Evolutionary conservation across 2,113 vertebrate species (phyloP).

Genomic region (Promerops cafer): DNA sequence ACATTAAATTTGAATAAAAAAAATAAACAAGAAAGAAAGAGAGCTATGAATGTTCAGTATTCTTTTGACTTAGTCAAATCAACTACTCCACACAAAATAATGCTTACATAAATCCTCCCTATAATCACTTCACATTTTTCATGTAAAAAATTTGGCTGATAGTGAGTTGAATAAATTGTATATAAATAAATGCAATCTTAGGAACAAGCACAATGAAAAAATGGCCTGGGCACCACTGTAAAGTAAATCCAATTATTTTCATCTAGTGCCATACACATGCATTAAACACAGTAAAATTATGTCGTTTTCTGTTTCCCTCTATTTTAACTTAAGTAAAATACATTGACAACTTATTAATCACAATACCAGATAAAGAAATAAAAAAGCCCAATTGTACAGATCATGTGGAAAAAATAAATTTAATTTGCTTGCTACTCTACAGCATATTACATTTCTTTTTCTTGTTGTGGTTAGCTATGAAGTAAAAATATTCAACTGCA

Average conservation of each 20-base stretch:
- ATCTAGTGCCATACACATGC: neutral
- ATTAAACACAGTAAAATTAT: neutral
- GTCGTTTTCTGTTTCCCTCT: neutral
- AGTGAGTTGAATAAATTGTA: neutral
- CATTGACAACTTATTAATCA: neutral
- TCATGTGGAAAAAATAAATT: neutral
- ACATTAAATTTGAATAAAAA: neutral
- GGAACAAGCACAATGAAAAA: neutral
- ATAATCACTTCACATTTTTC: neutral
- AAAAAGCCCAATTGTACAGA: neutral
- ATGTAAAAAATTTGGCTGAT: neutral
- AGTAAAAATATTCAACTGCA: neutral
- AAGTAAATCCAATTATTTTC: neutral
- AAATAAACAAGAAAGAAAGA: neutral
- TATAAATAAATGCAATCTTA: neutral
- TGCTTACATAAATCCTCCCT: neutral
- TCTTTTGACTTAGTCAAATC: neutral
- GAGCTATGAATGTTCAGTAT: neutral
- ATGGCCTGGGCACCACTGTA: neutral
- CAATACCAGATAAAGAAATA: neutral
- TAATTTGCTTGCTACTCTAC: neutral
- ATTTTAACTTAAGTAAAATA: neutral
- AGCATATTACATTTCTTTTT: neutral
- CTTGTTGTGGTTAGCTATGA: neutral
- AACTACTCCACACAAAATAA: neutral